A percentile compares a stretch with the other conserved stretches of the same genome.
phyloP scores from a whole-genome alignment of 2,888 invertebrate genomes.

The Eupithecia insigniata region DNA sequence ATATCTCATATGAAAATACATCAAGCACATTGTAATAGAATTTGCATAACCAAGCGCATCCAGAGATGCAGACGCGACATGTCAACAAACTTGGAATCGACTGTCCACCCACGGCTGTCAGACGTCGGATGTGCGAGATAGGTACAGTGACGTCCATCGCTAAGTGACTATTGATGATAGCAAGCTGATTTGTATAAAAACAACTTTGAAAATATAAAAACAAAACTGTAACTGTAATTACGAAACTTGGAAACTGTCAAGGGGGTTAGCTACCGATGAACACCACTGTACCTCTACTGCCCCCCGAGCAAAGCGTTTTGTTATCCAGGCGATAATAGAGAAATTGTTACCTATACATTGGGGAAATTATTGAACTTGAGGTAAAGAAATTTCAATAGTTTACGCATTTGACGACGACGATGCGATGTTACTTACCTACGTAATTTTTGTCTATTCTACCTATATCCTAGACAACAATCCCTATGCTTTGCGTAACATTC shows the following conservation, averaged over 20 bases:
- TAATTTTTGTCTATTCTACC: background rate
- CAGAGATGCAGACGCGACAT: conserved; percentile 40
- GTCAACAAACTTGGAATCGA: conserved; percentile 42
- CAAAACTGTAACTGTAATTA: too few relatives aligned
- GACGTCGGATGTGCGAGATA: conserved; percentile 19
- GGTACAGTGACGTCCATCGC: background rate
- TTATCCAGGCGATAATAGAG: background rate
- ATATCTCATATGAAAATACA: conserved; percentile 31
- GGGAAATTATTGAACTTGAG: background rate
- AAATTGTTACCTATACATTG: background rate
- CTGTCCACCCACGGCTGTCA: conserved; percentile 37
- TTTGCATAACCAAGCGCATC: conserved; percentile 41
- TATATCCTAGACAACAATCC: background rate
- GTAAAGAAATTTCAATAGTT: background rate
- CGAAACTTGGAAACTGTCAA: too few relatives aligned
- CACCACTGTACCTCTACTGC: too few relatives aligned
- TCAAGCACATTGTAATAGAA: conserved; percentile 35
- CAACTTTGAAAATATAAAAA: too few relatives aligned
- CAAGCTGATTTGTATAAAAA: too few relatives aligned
- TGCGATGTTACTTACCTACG: background rate
- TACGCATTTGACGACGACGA: background rate
- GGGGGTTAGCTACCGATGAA: too few relatives aligned
- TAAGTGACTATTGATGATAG: too few relatives aligned
- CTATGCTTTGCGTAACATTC: background rate
- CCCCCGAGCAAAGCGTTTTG: background rate